phyloP scores from a whole-genome alignment of 1,140 invertebrate genomes.

The Mylabris phalerata region DNA sequence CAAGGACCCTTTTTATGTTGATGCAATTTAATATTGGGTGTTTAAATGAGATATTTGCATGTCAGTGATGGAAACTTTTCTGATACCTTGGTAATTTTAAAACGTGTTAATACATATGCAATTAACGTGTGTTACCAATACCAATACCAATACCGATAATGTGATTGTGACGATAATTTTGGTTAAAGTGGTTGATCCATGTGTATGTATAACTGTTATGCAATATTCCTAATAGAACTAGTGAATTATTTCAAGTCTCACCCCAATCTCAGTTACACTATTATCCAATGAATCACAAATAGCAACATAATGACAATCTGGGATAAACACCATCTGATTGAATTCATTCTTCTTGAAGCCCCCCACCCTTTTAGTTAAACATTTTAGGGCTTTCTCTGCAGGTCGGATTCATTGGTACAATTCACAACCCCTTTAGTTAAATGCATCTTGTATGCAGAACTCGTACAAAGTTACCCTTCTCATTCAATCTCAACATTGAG shows the following conservation, averaged over 20 bases:
- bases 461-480: slow-evolving; percentile 10
- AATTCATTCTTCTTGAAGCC: slow-evolving; percentile 13
- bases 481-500: background rate
- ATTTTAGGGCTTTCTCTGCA: slow-evolving; percentile 4
- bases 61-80: slow-evolving; percentile 19
- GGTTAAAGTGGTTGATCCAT: too few relatives aligned
- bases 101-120: too few relatives aligned
- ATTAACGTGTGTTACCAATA: too few relatives aligned
- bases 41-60: slow-evolving; percentile 23
- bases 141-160: too few relatives aligned
- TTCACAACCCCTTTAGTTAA: slow-evolving; percentile 14
- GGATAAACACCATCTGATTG: slow-evolving; percentile 29
- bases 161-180: too few relatives aligned
- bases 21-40: slow-evolving; percentile 14
- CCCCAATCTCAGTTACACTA: too few relatives aligned
- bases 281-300: slow-evolving; percentile 27
- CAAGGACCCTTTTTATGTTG: slow-evolving; percentile 20
- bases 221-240: too few relatives aligned
- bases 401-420: slow-evolving; percentile 7
- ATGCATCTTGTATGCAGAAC: slow-evolving; percentile 15
- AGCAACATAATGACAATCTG: slow-evolving; percentile 27
- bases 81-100: background rate
- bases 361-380: slow-evolving; percentile 7
- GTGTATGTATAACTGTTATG: too few relatives aligned
- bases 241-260: too few relatives aligned